phyloP scores from a whole-genome alignment of 1,140 invertebrate genomes.

The Tachypleus tridentatus region DNA sequence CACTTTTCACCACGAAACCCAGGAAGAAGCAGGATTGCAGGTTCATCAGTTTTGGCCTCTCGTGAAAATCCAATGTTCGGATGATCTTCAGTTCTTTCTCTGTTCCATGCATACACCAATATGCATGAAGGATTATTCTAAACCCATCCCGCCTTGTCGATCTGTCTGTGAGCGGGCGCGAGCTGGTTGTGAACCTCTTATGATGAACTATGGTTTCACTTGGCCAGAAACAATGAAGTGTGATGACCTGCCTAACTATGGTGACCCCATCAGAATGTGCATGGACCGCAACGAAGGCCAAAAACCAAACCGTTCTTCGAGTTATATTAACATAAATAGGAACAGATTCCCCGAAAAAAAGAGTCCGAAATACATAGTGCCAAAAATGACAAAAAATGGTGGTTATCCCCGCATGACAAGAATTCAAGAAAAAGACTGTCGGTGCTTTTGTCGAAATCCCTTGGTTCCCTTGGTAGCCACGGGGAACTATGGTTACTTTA shows the following conservation, averaged over 20 bases:
- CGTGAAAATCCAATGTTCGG: conserved; percentile 55
- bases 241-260: conserved; percentile 69
- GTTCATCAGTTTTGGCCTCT: conserved; percentile 38
- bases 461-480: conserved; percentile 50
- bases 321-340: no score
- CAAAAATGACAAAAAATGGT: no score
- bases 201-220: conserved; percentile 89
- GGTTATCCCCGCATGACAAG: no score
- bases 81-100: conserved; percentile 67
- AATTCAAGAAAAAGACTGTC: conserved; percentile 40
- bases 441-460: conserved; percentile 60
- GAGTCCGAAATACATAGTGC: no score
- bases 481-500: conserved; percentile 44
- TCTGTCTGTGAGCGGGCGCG: conserved; percentile 87
- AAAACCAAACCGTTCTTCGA: no score
- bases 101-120: conserved; percentile 39
- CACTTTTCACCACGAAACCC: conserved; percentile 81
- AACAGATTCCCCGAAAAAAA: no score
- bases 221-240: conserved; percentile 96
- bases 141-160: conserved; percentile 76
- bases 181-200: conserved; percentile 84
- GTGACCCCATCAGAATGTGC: conserved; percentile 65
- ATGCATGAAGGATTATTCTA: conserved; percentile 68
- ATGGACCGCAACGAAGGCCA: conserved; percentile 59
- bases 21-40: conserved; percentile 66